phyloP scores from a whole-genome alignment of 92 coral and sea anemone species.

The Desmophyllum pertusum region DNA sequence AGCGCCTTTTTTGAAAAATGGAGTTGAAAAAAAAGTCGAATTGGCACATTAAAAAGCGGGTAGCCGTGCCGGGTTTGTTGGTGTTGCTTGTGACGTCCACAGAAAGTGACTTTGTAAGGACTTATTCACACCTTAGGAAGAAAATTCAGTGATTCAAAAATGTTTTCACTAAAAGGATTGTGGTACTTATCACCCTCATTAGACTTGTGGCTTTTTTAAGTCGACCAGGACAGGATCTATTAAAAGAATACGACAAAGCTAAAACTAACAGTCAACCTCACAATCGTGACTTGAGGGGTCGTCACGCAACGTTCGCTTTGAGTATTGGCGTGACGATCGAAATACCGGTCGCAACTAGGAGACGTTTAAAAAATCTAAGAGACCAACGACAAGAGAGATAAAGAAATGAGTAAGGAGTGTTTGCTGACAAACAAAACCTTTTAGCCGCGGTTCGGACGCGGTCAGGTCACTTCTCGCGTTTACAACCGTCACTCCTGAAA shows the following conservation, averaged over 20 bases:
- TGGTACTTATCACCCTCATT: constrained; percentile 2
- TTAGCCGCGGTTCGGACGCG: constrained; percentile 88
- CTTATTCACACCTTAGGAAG: too few species aligned
- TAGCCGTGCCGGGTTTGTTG: too few species aligned
- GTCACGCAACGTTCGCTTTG: too few species aligned
- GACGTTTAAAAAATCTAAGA: neutral
- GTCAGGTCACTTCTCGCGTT: constrained; percentile 90
- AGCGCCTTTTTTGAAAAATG: neutral
- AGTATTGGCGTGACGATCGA: neutral
- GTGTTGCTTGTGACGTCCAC: too few species aligned
- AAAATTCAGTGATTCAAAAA: too few species aligned
- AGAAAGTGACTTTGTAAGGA: too few species aligned
- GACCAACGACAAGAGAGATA: neutral
- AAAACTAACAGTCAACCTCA: too few species aligned
- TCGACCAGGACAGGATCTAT: neutral
- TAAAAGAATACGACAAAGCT: neutral
- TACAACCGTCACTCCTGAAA: constrained; percentile 95
- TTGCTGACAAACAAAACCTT: constrained; percentile 40
- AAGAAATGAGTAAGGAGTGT: neutral
- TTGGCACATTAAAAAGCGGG: too few species aligned
- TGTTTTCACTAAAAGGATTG: too few species aligned
- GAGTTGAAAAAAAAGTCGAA: too few species aligned
- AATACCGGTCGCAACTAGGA: neutral
- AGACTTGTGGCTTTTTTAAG: neutral
- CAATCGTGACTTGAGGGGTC: too few species aligned